Evolutionary conservation across 2,113 vertebrate species (phyloP).

Genomic region (Podarcis muralis): DNA sequence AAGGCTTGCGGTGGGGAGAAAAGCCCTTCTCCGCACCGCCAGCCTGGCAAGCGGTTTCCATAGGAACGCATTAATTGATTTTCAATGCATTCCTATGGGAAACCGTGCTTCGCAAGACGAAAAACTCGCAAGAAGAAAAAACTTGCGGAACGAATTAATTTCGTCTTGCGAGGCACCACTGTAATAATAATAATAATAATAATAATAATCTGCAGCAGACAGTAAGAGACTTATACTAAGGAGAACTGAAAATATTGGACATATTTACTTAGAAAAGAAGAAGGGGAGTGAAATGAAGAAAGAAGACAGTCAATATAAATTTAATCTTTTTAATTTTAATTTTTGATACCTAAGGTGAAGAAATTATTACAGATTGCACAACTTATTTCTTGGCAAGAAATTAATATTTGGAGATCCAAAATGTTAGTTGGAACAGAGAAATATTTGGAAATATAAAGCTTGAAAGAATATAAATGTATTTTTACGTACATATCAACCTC

Average conservation of each 20-base stretch:
- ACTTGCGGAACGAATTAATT: too few species aligned
- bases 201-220: background rate
- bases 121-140: too few species aligned
- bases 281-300: conserved; percentile 13
- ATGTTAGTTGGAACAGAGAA: background rate
- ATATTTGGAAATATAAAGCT: background rate
- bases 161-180: too few species aligned
- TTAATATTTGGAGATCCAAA: conserved; percentile 1
- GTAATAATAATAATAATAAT: too few species aligned
- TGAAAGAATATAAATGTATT: background rate
- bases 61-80: too few species aligned
- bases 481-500: background rate
- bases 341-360: background rate
- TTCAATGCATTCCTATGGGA: too few species aligned
- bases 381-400: background rate
- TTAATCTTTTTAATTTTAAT: background rate
- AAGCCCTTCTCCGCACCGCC: too few species aligned
- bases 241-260: conserved; percentile 12
- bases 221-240: background rate
- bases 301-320: background rate
- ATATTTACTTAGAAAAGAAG: conserved; percentile 11
- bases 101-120: too few species aligned
- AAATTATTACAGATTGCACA: conserved; percentile 3
- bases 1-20: too few species aligned
- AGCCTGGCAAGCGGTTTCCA: too few species aligned